phyloP scores from a whole-genome alignment of 1,140 invertebrate genomes.

The Drosophila arawakana region DNA sequence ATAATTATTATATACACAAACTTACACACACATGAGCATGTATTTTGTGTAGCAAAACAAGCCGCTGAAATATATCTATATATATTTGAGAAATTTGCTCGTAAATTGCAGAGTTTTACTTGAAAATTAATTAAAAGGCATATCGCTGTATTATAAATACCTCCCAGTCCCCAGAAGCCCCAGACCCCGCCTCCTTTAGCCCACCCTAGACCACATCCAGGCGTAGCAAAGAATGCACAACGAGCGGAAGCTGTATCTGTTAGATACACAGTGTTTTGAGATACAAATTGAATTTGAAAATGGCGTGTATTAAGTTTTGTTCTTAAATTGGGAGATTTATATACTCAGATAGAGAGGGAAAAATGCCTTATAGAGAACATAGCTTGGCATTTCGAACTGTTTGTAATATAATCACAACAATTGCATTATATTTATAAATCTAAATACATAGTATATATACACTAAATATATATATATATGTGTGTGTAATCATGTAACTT shows the following conservation, averaged over 20 bases:
- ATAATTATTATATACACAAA: slow-evolving; percentile 8
- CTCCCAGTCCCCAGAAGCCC: slow-evolving; percentile 15
- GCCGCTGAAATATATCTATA: slow-evolving; percentile 61
- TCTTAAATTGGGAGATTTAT: slow-evolving; percentile 18
- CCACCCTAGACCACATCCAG: slow-evolving; percentile 1
- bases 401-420: slow-evolving; percentile 53
- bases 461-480: slow-evolving; percentile 22
- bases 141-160: slow-evolving; percentile 83
- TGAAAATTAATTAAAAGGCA: slow-evolving; percentile 75
- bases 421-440: slow-evolving; percentile 37
- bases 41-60: slow-evolving; percentile 49
- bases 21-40: slow-evolving; percentile 12
- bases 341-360: background rate
- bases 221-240: slow-evolving; percentile 54
- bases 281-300: slow-evolving; percentile 14
- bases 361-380: slow-evolving; percentile 29
- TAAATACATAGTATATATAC: slow-evolving; percentile 19
- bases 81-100: slow-evolving; percentile 49
- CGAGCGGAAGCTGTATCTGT: slow-evolving; percentile 35
- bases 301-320: slow-evolving; percentile 13
- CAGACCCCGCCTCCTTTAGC: slow-evolving; percentile 3
- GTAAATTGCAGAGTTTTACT: slow-evolving; percentile 69
- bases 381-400: slow-evolving; percentile 36
- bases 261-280: slow-evolving; percentile 14
- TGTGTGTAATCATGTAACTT: slow-evolving; percentile 42